These are phyloP conservation scores for Holcopasites calliopsidis DNA, from an alignment of 1,140 invertebrate species.

Conservation along the genomic window DNA sequence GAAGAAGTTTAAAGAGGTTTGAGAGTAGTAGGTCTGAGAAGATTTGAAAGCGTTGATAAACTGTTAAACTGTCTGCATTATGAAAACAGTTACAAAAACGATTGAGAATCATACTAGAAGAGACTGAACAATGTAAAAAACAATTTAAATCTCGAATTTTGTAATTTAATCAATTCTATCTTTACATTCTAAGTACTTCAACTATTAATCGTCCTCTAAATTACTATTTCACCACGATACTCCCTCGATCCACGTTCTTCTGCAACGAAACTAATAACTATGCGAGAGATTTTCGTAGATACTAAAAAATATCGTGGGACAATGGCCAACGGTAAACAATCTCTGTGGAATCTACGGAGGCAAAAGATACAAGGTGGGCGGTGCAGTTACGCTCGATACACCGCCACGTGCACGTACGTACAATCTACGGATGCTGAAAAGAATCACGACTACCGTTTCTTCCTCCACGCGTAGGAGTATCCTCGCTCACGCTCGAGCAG, in stretches of 20 bases:
- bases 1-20: no score
- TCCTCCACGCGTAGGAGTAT: constrained; percentile 47
- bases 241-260: neutral
- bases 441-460: constrained; percentile 57
- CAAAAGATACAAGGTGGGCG: constrained; percentile 20
- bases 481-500: neutral
- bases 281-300: constrained; percentile 24
- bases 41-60: no score
- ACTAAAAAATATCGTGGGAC: constrained; percentile 19
- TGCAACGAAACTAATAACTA: constrained; percentile 5
- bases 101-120: no score
- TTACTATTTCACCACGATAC: neutral
- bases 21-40: no score
- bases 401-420: neutral
- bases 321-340: constrained; percentile 57
- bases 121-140: no score
- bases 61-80: no score
- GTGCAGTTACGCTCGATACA: constrained; percentile 41
- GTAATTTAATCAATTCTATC: no score
- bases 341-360: constrained; percentile 39
- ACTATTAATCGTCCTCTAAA: neutral
- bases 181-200: neutral
- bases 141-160: no score
- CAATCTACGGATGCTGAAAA: constrained; percentile 40
- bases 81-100: no score